Base-by-base conservation (phyloP, 2,113 vertebrate genomes). In the Lichenostomus cassidix region DNA sequence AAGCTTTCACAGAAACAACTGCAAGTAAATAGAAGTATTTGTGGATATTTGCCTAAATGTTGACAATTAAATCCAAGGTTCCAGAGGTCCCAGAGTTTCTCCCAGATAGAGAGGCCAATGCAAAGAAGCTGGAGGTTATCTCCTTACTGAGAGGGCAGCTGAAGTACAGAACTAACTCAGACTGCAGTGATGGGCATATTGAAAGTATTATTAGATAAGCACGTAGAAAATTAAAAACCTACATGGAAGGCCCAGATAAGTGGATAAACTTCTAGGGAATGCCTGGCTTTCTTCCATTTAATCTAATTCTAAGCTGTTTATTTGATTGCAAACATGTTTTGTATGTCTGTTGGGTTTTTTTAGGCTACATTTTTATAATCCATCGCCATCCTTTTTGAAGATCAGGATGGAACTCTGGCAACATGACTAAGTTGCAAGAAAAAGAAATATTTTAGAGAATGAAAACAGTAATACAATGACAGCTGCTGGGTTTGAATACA, bases 261-360 rank as follows among this genome's bases (percentile, higher is more conserved):
- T 65, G 46, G 31, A 74, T 83, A 78, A 70, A 52, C 52, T 69
- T 78, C 55, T 52, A 78, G 62, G 56, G 56, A 78, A 41, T 39
- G 35, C 42, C 49, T 94, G 87, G 71, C 56, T 91, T 75, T 83
- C 41, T 68, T 96, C 64, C 50, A 42, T 89, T 92, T 88, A 94
- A 89, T 74, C 47, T 59, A 56, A 79, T 42, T 81, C 47, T 82
- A 67, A 68, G 69, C 60, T 76, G 29, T 50, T 46, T 64, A 42
- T 87, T 93, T 92, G 73, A 89, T 78, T 87, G 53, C 37, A 86
- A 87, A 60, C 20, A 52, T 56, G 50, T 84, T 59, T 87, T 59
- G 79, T 23, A 27, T 20, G 10, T 47, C n/a, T 47, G 15, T 13
- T 53, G 53, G 46, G 7, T 2, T 0, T 21, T 79, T 87, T 89